Conservation (phyloP, 2,797 vertebrate species). For the Chromis chromis region DNA sequence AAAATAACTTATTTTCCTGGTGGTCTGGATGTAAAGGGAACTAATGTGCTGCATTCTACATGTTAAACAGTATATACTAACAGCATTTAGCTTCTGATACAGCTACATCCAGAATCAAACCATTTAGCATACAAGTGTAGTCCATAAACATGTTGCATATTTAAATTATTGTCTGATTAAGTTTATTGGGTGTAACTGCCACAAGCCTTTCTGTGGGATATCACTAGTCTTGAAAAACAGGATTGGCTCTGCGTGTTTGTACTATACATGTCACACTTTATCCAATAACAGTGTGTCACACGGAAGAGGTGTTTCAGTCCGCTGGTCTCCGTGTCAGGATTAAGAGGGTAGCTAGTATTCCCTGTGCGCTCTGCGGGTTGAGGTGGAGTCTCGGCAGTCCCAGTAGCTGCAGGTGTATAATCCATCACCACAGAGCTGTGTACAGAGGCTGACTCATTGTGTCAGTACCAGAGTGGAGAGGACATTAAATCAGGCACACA, state of each 20-base stretch:
- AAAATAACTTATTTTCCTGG: too few relatives aligned
- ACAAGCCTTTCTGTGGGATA: background rate
- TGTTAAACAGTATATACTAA: background rate
- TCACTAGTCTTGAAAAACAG: slow-evolving; percentile 1
- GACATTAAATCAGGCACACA: slow-evolving; percentile 68
- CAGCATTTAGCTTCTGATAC: background rate
- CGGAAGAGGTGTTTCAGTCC: slow-evolving; percentile 49
- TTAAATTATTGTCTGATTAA: background rate
- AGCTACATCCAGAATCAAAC: background rate
- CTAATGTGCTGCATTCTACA: background rate
- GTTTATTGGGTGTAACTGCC: background rate
- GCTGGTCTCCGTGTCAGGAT: slow-evolving; percentile 60
- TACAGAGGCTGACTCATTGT: slow-evolving; percentile 69
- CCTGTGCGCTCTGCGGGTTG: slow-evolving; percentile 56
- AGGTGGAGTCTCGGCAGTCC: slow-evolving; percentile 65
- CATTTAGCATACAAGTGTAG: background rate
- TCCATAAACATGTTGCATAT: background rate
- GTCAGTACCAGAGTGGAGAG: slow-evolving; percentile 59
- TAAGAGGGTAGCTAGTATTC: slow-evolving; percentile 59
- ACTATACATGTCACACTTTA: slow-evolving; percentile 8
- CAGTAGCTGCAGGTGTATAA: slow-evolving; percentile 77
- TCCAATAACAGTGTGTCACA: slow-evolving; percentile 32
- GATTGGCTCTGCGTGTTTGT: slow-evolving; percentile 10
- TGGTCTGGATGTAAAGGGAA: too few relatives aligned
- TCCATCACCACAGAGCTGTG: slow-evolving; percentile 75